Evolutionary conservation across 2,797 vertebrate species (phyloP).

Genomic region (Bryconaethiops microstoma): DNA sequence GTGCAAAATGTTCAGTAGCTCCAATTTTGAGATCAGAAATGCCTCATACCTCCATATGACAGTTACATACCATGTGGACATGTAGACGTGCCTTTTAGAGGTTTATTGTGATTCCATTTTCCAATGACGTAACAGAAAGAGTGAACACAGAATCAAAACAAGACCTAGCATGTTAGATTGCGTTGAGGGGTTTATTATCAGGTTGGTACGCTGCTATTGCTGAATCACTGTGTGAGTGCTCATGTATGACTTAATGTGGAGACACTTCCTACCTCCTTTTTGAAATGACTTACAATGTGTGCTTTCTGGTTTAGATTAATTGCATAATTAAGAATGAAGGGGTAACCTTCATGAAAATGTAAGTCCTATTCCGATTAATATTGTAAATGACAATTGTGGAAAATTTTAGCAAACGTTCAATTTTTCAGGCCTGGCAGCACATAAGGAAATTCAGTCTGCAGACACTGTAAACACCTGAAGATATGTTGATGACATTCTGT

Average conservation of each 20-base stretch:
- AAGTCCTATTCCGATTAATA: too few species aligned
- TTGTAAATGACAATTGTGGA: too few species aligned
- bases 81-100: not conserved
- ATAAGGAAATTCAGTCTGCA: conserved; percentile 27
- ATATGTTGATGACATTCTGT: conserved; percentile 67
- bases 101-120: conserved; percentile 30
- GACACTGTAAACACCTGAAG: conserved; percentile 50
- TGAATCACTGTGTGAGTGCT: conserved; percentile 9
- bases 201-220: conserved; percentile 24
- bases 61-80: not conserved
- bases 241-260: too few species aligned
- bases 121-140: conserved; percentile 22
- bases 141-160: conserved; percentile 38
- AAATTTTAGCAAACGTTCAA: not conserved
- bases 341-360: not conserved
- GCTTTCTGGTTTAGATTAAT: not conserved
- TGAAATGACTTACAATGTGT: not conserved
- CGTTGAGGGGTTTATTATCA: conserved; percentile 56
- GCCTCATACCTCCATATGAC: not conserved
- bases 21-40: not conserved
- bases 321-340: not conserved
- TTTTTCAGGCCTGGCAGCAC: not conserved
- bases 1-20: not conserved
- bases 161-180: conserved; percentile 39
- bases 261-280: conserved; percentile 1